Base-by-base conservation (phyloP, 2,888 invertebrate genomes). In the Drosophila borborema region DNA sequence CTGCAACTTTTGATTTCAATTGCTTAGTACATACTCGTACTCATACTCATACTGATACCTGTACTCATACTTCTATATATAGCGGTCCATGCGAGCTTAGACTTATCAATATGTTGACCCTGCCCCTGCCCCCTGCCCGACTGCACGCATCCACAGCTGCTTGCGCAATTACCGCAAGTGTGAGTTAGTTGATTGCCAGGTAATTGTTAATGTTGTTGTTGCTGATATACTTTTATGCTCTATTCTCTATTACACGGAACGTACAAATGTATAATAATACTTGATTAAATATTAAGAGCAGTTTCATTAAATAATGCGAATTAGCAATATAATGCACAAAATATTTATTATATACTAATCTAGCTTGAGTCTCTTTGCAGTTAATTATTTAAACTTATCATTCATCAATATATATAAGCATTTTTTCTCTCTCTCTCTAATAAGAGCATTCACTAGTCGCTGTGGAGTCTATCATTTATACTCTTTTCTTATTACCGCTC, bases 1-100 rank as follows among this genome's bases (percentile, higher is more conserved):
- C 73, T 72, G 45, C 68, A 81, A 85, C 84, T 85, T 84, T 85
- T 85, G 76, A 78, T 85, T 85, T 85, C 87, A 64, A 80, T 72
- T 62, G 74, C 64, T 58, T 58, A 63, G 49, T 65, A 49, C 43
- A 20, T 20, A 28, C n/a, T 48, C 49, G 10, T n/a, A 28, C 48
- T 20, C 14, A 20, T n/a, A 28, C 48, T 20, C 14, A 20, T 14
- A 23, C 20, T 45, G n/a, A 3, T 46, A 28, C 18, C 6, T 31
- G 1, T 18, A 51, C 53, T 34, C 18, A 7, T 51, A 18, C 49
- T 51, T 51, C 49, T 51, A 51, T 34, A 68, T 64, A 41, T 86
- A 86, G 77, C 84, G 84, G 84, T 70, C 66, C 62, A 31, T 14
- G 16, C 16, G 41, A 40, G 51, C 61, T 63, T 14, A 55, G 62